phyloP scores from a whole-genome alignment of 1,140 invertebrate species.

The Drosophila parvula region DNA sequence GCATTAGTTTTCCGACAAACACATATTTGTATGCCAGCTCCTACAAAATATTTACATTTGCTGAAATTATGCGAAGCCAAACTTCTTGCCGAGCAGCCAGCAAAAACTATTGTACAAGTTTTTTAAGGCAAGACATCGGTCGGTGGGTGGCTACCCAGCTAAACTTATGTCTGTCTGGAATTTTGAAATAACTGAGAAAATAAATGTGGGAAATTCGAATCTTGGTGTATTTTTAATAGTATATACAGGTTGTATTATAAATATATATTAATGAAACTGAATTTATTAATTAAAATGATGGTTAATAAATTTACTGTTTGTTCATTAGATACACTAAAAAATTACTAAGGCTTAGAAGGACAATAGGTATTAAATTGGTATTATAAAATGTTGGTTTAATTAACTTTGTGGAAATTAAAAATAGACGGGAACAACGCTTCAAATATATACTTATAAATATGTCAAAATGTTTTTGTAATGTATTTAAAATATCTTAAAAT shows the following conservation, averaged over 20 bases:
- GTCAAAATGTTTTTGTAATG: no score
- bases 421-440: no score
- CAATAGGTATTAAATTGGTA: no score
- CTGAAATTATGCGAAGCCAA: slow-evolving; percentile 68
- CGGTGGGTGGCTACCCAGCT: not conserved
- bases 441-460: no score
- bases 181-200: slow-evolving; percentile 2
- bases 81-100: slow-evolving; percentile 41
- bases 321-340: no score
- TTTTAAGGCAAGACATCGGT: slow-evolving; percentile 28
- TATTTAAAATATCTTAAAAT: no score
- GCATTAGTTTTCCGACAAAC: slow-evolving; percentile 67
- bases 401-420: no score
- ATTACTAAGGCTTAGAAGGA: no score
- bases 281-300: not conserved
- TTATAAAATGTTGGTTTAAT: no score
- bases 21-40: slow-evolving; percentile 50
- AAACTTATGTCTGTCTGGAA: slow-evolving; percentile 36
- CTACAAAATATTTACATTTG: slow-evolving; percentile 77
- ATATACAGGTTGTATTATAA: not conserved
- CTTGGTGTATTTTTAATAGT: not conserved
- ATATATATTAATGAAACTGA: not conserved
- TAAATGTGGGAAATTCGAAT: not conserved
- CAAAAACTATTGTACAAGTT: slow-evolving; percentile 73
- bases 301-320: no score